phyloP scores from a whole-genome alignment of 2,888 invertebrate species.

The Fabriciana adippe region DNA sequence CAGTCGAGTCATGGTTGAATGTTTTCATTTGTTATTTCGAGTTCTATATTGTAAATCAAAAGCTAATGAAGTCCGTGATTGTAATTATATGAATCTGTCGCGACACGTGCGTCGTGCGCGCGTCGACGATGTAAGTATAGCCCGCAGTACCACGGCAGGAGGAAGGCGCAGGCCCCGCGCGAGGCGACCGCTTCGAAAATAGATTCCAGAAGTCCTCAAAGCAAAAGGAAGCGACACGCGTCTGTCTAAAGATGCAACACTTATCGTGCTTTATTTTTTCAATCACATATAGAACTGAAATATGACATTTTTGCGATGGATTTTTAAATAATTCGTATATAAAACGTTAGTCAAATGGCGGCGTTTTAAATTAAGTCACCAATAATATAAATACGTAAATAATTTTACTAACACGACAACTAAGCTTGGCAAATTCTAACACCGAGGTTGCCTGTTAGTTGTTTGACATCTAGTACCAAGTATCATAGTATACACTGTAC shows the following conservation, averaged over 20 bases:
- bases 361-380: too few species aligned
- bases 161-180: constrained; percentile 1
- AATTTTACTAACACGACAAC: too few species aligned
- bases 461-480: too few species aligned
- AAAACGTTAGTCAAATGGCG: too few species aligned
- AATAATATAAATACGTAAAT: too few species aligned
- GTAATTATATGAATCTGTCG: constrained; percentile 12
- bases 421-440: too few species aligned
- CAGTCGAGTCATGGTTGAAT: neutral
- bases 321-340: neutral
- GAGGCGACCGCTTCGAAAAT: constrained; percentile 11
- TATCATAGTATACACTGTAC: too few species aligned
- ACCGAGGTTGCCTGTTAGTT: too few species aligned
- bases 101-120: constrained; percentile 4
- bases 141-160: neutral
- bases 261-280: constrained; percentile 12
- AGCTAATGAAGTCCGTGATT: constrained; percentile 1
- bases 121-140: constrained; percentile 28
- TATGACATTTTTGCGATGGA: neutral
- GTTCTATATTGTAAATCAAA: constrained; percentile 8
- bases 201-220: constrained; percentile 23
- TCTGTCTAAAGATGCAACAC: constrained; percentile 10
- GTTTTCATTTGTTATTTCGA: neutral
- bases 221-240: constrained; percentile 26
- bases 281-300: constrained; percentile 4